Percentiles rank a stretch among this genome's conserved stretches.
phyloP scores from a whole-genome alignment of 2,888 invertebrate species.

The Peribatodes rhomboidaria region DNA sequence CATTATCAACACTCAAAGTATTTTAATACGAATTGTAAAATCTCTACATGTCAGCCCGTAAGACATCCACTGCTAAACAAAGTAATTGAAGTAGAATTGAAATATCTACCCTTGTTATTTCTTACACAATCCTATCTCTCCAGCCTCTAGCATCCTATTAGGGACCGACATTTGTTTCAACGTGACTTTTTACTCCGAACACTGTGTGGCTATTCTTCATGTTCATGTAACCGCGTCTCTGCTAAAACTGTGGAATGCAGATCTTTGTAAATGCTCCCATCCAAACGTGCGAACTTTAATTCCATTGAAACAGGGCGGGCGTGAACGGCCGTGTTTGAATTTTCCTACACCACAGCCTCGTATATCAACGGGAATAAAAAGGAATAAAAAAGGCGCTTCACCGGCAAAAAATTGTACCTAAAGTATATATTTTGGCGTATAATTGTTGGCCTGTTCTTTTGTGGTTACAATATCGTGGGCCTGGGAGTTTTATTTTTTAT shows the following conservation, averaged over 20 bases:
- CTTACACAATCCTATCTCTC: too few relatives aligned
- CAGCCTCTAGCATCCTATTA: too few relatives aligned
- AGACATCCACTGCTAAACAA: too few relatives aligned
- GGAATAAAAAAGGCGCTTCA: slow-evolving; percentile 28
- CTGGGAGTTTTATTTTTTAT: slow-evolving; percentile 22
- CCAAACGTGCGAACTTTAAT: slow-evolving; percentile 18
- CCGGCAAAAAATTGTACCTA: slow-evolving; percentile 16
- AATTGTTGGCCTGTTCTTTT: slow-evolving; percentile 28
- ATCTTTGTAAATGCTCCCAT: slow-evolving; percentile 19
- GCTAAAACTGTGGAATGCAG: slow-evolving; percentile 18
- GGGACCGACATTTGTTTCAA: too few relatives aligned
- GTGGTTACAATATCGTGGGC: slow-evolving; percentile 27
- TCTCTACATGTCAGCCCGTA: too few relatives aligned
- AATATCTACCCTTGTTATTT: too few relatives aligned
- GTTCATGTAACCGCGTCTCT: slow-evolving; percentile 11
- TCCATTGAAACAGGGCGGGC: slow-evolving; percentile 23
- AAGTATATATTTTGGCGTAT: slow-evolving; percentile 25
- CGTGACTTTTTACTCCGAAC: too few relatives aligned
- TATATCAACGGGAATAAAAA: slow-evolving; percentile 29
- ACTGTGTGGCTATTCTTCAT: slow-evolving; percentile 2
- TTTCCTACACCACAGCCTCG: slow-evolving; percentile 20
- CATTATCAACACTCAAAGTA: too few relatives aligned
- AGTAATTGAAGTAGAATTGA: too few relatives aligned
- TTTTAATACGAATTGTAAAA: too few relatives aligned
- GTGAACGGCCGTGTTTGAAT: slow-evolving; percentile 16